phyloP scores from a whole-genome alignment of 2,797 vertebrate genomes.

The Pteronotus mesoamericanus region DNA sequence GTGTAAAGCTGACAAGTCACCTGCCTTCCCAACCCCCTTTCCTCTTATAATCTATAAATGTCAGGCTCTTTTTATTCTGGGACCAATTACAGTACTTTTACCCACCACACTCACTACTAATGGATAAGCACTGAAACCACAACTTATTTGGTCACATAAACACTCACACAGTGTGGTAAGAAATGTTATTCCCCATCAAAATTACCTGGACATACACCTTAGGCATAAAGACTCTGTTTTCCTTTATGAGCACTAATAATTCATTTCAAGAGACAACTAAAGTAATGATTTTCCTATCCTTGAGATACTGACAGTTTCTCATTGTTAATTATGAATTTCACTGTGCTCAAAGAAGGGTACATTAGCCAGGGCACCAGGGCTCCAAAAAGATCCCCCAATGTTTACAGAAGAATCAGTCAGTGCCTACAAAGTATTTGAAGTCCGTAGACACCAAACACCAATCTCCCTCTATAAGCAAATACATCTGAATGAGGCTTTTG shows the following conservation, averaged over 20 bases:
- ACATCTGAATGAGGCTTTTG: neutral
- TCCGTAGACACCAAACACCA: constrained; percentile 12
- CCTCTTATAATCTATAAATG: constrained; percentile 50
- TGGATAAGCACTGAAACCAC: constrained; percentile 49
- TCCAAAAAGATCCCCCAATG: neutral
- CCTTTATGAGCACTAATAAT: neutral
- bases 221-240: constrained; percentile 18
- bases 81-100: constrained; percentile 42
- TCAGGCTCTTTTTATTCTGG: neutral
- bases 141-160: constrained; percentile 17
- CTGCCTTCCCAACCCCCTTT: neutral
- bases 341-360: neutral
- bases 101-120: constrained; percentile 54
- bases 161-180: neutral
- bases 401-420: neutral
- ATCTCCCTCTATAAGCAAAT: neutral
- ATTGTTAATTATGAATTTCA: constrained; percentile 31
- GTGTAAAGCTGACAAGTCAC: neutral
- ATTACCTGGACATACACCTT: constrained; percentile 14
- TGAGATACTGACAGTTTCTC: constrained; percentile 1
- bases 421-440: neutral
- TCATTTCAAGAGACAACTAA: constrained; percentile 31
- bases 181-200: constrained; percentile 19
- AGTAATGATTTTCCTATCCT: constrained; percentile 37
- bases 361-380: neutral